Evolutionary conservation across 1,140 invertebrate species (phyloP), one percentile per base, ranked within the genome.

Genomic region (Aphelenchoides avenae): DNA sequence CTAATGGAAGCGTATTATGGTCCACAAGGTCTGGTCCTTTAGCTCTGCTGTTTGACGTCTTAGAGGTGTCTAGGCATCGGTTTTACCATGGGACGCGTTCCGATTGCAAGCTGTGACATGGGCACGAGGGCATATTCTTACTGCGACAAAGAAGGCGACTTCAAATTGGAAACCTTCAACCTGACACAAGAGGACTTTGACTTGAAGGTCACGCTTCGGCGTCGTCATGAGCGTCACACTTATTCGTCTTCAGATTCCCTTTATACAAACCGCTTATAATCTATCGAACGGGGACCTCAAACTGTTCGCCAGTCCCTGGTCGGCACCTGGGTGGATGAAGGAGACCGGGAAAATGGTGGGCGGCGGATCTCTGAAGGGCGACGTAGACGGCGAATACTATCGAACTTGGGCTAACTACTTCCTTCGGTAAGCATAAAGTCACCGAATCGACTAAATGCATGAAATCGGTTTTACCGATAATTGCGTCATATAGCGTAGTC

Each of bases 251-350:
- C 67, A 87, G 84, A 84, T 87, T 60, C 85, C 86, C 0, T 78
- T 82, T 36, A 83, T 87, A 26, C 77, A 83, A 52, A 57, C 75
- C 57, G 84, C 84, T 11, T 65, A 75, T 46, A 52, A 68, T 13
- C 42, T 83, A 31, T 78, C 70, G 41, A 53, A 67, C 5, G 62
- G 77, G 34, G 60, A 77, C 42, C 57, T 84, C n/a, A n/a, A n/a
- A n/a, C n/a, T n/a, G n/a, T n/a, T n/a, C n/a, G n/a, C n/a, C n/a
- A n/a, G n/a, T n/a, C n/a, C n/a, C n/a, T 94, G 90, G 90, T 86
- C 85, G 50, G 83, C 90, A 0, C 91, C 91, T 0, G 76, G 80
- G 3, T 94, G 89, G 89, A 94, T 94, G 89, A 95, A 94, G 79
- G 86, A 84, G 0, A 88, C 87, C 65, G 79, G 85, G 20, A 78